Evolutionary conservation across 2,797 vertebrate species (phyloP).

Genomic region (Furcifer pardalis): DNA sequence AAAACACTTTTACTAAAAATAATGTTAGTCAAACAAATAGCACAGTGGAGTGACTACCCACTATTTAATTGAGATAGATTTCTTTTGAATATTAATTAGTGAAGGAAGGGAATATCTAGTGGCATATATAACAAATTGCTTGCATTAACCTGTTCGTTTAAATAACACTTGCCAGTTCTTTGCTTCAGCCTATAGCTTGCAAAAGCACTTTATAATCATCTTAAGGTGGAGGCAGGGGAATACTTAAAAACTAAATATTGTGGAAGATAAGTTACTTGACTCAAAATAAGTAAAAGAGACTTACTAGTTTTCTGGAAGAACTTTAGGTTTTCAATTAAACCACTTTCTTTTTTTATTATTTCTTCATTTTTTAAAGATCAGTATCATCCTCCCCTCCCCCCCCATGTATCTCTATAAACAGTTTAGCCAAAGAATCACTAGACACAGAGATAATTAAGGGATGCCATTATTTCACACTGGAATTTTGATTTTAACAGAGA

Average conservation of each 20-base stretch:
- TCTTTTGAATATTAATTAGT: conserved; percentile 10
- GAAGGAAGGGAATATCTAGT: conserved; percentile 6
- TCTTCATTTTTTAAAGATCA: conserved; percentile 28
- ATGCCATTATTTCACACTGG: conserved; percentile 52
- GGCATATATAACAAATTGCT: conserved; percentile 9
- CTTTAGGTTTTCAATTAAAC: conserved; percentile 45
- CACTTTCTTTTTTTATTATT: conserved; percentile 34
- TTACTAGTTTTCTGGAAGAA: conserved; percentile 24
- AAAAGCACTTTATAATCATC: conserved; percentile 32
- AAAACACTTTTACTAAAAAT: not conserved
- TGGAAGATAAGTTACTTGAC: conserved; percentile 28
- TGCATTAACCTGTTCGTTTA: conserved; percentile 23
- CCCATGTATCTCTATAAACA: conserved; percentile 54
- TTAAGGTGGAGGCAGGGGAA: conserved; percentile 34
- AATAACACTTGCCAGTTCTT: not conserved
- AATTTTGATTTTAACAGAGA: conserved; percentile 52
- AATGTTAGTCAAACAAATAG: conserved; percentile 16
- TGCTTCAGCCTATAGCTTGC: not conserved
- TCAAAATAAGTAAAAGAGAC: conserved; percentile 25
- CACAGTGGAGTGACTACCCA: conserved; percentile 18
- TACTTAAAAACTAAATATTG: conserved; percentile 34
- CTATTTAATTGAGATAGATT: conserved; percentile 34
- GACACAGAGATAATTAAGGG: conserved; percentile 52
- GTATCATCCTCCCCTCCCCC: conserved; percentile 18
- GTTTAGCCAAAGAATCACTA: conserved; percentile 7